Evolutionary conservation across 2,797 vertebrate genomes (phyloP).

Genomic region (Euthynnus affinis): DNA sequence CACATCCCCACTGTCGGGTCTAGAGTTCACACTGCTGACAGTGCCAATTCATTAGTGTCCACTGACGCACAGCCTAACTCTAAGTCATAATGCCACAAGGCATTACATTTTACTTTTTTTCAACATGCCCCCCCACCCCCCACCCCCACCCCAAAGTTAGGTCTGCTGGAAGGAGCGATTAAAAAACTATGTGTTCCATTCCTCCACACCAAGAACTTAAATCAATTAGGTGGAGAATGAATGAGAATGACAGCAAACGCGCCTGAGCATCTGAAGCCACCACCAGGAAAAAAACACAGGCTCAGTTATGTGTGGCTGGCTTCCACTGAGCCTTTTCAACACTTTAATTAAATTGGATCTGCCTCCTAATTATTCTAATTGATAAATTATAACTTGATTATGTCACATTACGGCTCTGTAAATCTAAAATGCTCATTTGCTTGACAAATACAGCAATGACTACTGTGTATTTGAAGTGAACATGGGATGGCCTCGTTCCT

Average conservation of each 20-base stretch:
- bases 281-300: conserved; percentile 47
- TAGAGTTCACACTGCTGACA: conserved; percentile 75
- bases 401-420: conserved; percentile 83
- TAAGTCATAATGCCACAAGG: conserved; percentile 71
- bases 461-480: conserved; percentile 64
- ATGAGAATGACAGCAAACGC: conserved; percentile 57
- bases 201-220: conserved; percentile 39
- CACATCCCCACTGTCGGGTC: conserved; percentile 67
- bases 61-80: conserved; percentile 76
- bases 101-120: conserved; percentile 58
- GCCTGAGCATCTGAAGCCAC: conserved; percentile 62
- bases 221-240: conserved; percentile 60
- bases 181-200: conserved; percentile 35
- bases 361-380: conserved; percentile 88
- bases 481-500: conserved; percentile 58
- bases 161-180: conserved; percentile 42
- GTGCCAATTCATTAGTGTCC: conserved; percentile 83
- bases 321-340: conserved; percentile 78
- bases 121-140: too few species aligned
- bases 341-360: conserved; percentile 87
- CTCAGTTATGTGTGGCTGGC: conserved; percentile 73
- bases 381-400: conserved; percentile 88
- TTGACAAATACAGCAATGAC: conserved; percentile 73
- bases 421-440: conserved; percentile 81
- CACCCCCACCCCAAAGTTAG: conserved; percentile 1